Evolutionary conservation across 2,797 vertebrate genomes (phyloP), one percentile per base, ranked within the genome.

Genomic region (Aldrovandia affinis): DNA sequence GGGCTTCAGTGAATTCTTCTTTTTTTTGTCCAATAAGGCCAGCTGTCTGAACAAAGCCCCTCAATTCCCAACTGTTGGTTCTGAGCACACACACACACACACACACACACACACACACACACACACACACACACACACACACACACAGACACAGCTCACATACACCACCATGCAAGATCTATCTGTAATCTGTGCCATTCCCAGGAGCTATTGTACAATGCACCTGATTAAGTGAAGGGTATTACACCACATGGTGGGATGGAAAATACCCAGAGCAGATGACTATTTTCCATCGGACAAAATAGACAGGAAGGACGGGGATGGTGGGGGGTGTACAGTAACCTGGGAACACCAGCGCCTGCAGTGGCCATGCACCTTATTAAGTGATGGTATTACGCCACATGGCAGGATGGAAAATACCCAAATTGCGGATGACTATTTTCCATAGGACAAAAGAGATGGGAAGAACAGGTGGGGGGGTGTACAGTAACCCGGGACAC

Each of bases 1-100:
- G 22, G 73, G 42, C 42, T 25, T 44, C 39, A 25, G 73, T 36
- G 25, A 44, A 73, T 73, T 73, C 33, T 68, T 63, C 28, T 33
- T 33, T 73, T 73, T 73, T 18, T 44, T 47, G 39, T 47, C 73
- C 39, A 77, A 47, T 77, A 77, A 77, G 73, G 73, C 73, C 73
- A 77, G 73, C 73, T 77, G 73, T 77, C 42, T 25, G 73, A 47
- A 47, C 30, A 77, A 77, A 47, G n/a, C 42, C 9, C 68, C 25
- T 77, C 73, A 47, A 47, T 77, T 77, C 73, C 36, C 73, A 77
- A 77, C 73, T n/a, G 73, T 77, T 25, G 7, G 39, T n/a, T 77
- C 39, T 77, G 73, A 77, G 47, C 73, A 77, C 36, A 39, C 36
- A 22, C 68, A 44, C 22, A 77, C 20, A 77, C 22, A 22, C 36